Base-by-base conservation (phyloP, 2,113 vertebrate species). In the Pelvicachromis taeniatus region DNA sequence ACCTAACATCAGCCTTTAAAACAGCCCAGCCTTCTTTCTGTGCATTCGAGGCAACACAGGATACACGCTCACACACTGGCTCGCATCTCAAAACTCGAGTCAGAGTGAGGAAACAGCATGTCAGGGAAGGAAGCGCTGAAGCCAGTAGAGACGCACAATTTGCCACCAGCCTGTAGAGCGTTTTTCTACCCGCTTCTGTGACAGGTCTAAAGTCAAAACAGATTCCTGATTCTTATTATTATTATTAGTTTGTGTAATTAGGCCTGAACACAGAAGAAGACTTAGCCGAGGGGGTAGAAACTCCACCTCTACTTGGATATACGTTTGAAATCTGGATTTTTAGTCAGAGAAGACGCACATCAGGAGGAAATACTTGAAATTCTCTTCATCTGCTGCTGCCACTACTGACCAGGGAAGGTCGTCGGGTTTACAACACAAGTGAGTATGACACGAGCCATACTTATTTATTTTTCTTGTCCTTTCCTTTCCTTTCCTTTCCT, bases 71-170 rank as follows among this genome's bases (percentile, higher is more conserved):
- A 50, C 80, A 91, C 95, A 93, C 83, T 86, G 56, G 84, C 77
- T 91, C 87, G 78, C 83, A 94, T 94, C 87, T 87, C 85, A 91
- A 59, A 65, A 80, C 85, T 88, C 55, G 85, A 93, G 90, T 80
- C 70, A 55, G 83, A 90, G 89, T 61, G 90, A 95, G 95, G 95
- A 95, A 95, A 85, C 94, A 93, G 92, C 79, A 91, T 93, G 89
- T 91, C 91, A 95, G 93, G 88, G 87, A 93, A 94, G 93, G 90
- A 95, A 95, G 89, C 84, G 53, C 85, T 70, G 89, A 93, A 91
- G 91, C 68, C 87, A 88, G 88, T 83, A 86, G 90, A 89, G 91
- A 92, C 89, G 90, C 89, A 90, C 77, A 82, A 23, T 89, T 90
- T 85, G 80, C 73, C 82, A 86, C 42, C 52, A 84, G 82, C 79